Conservation (phyloP, 2,797 vertebrate genomes). For the Takifugu ocellatus region DNA sequence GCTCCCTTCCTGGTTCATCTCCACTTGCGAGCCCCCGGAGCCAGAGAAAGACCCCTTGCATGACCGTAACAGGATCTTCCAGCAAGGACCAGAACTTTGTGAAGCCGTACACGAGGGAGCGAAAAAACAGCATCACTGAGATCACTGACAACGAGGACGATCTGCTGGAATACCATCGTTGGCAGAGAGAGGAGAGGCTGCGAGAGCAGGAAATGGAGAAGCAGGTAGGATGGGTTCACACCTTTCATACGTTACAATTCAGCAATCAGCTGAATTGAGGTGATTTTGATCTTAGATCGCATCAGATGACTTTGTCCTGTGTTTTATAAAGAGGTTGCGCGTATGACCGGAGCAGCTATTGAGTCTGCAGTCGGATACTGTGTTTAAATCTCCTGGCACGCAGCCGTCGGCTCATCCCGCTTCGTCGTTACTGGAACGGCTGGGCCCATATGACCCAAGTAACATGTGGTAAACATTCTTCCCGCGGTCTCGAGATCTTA, state of each 20-base stretch:
- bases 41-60: conserved; percentile 73
- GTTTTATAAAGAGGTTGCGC: conserved; percentile 16
- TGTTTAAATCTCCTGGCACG: conserved; percentile 48
- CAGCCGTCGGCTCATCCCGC: conserved; percentile 46
- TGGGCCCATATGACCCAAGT: conserved; percentile 41
- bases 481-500: conserved; percentile 52
- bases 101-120: conserved; percentile 74
- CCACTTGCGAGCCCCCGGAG: conserved; percentile 79
- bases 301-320: not conserved
- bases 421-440: conserved; percentile 51
- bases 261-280: too few relatives aligned
- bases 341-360: conserved; percentile 14
- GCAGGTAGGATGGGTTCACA: conserved; percentile 78
- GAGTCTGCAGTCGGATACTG: conserved; percentile 50
- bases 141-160: conserved; percentile 90
- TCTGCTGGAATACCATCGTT: conserved; percentile 90
- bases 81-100: conserved; percentile 38
- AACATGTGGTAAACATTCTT: conserved; percentile 66
- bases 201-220: conserved; percentile 97
- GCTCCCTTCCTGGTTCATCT: conserved; percentile 70
- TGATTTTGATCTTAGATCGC: too few relatives aligned
- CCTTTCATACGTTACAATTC: too few relatives aligned
- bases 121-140: conserved; percentile 94
- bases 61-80: conserved; percentile 44
- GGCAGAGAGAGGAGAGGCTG: conserved; percentile 90